Percentiles rank a stretch among this genome's conserved stretches.
phyloP scores from a whole-genome alignment of 2,888 invertebrate genomes.

The Lathronympha strigana region DNA sequence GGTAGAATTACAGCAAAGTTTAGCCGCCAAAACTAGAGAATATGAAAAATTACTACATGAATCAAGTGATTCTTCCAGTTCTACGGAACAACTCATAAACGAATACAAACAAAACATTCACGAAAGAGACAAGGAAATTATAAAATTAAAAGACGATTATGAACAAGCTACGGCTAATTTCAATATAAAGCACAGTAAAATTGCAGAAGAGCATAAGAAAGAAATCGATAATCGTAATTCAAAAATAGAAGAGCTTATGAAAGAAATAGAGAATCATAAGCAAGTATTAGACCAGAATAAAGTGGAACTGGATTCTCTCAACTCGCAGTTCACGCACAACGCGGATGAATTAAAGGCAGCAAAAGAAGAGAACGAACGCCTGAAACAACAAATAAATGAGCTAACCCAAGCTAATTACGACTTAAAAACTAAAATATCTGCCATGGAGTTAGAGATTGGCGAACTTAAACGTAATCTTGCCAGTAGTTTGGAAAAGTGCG shows the following conservation, averaged over 20 bases:
- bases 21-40: slow-evolving; percentile 72
- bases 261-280: slow-evolving; percentile 78
- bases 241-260: slow-evolving; percentile 77
- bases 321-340: slow-evolving; percentile 75
- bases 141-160: slow-evolving; percentile 79
- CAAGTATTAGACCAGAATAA: slow-evolving; percentile 75
- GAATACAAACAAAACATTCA: slow-evolving; percentile 80
- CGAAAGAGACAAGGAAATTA: slow-evolving; percentile 82
- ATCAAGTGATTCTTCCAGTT: slow-evolving; percentile 64
- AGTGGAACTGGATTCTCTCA: slow-evolving; percentile 75
- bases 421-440: slow-evolving; percentile 69
- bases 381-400: slow-evolving; percentile 72
- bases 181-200: slow-evolving; percentile 78
- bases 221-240: slow-evolving; percentile 79
- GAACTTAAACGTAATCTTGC: slow-evolving; percentile 84
- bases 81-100: slow-evolving; percentile 72
- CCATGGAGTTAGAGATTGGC: slow-evolving; percentile 81
- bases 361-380: slow-evolving; percentile 74
- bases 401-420: slow-evolving; percentile 68
- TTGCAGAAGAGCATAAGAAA: slow-evolving; percentile 79
- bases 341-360: slow-evolving; percentile 71
- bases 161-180: slow-evolving; percentile 77
- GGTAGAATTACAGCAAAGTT: slow-evolving; percentile 68
- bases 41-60: slow-evolving; percentile 70
- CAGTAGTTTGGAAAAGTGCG: slow-evolving; percentile 83